These are phyloP conservation scores for Tubiluchus corallicola DNA, from an alignment of 2,888 invertebrate species.

Conservation along the genomic window DNA sequence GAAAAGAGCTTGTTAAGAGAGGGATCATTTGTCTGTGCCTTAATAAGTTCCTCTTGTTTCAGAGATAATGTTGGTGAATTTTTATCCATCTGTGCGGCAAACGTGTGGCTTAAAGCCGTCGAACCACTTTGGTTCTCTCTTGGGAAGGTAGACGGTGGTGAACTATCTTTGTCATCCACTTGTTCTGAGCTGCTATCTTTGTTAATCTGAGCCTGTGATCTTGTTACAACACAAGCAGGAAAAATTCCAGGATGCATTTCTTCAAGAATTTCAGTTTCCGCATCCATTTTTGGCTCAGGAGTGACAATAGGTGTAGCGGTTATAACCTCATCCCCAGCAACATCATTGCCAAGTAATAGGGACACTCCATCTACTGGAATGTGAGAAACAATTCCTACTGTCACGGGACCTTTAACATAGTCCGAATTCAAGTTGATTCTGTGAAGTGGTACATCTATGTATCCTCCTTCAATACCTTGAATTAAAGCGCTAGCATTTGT, in stretches of 20 bases:
- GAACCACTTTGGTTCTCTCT: too few species aligned
- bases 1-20: not conserved
- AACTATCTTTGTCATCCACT: too few species aligned
- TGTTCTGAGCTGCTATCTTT: too few species aligned
- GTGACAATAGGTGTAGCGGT: not conserved
- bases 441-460: not conserved
- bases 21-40: not conserved
- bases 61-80: too few species aligned
- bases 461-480: not conserved
- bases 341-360: not conserved
- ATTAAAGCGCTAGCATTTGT: not conserved
- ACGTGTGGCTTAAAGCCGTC: too few species aligned
- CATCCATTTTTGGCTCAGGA: not conserved
- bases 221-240: not conserved
- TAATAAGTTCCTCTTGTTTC: too few species aligned
- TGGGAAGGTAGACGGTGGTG: too few species aligned
- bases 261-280: not conserved
- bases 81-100: too few species aligned
- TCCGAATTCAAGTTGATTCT: not conserved
- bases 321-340: not conserved
- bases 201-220: too few species aligned
- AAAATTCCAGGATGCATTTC: not conserved
- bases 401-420: not conserved
- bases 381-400: not conserved
- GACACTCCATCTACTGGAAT: not conserved